A percentile compares a stretch with the other conserved stretches of the same genome.
Conservation (phyloP, 1,140 invertebrate species). For the Heliothis subflexa region DNA sequence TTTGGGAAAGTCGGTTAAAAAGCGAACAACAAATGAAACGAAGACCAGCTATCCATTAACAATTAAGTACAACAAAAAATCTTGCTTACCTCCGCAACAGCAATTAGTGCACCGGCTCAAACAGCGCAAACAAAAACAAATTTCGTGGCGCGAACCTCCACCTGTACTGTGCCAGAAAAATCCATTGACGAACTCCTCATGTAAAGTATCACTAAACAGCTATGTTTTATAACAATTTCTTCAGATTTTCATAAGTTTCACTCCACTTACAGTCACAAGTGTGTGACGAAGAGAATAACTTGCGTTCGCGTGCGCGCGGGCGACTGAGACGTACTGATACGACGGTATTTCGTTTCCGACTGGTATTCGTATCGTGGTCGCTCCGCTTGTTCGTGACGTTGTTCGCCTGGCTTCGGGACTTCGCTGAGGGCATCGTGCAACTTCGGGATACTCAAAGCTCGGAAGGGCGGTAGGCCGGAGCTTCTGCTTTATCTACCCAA, state of each 20-base stretch:
- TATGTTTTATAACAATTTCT: constrained; percentile 50
- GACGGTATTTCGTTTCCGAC: constrained; percentile 68
- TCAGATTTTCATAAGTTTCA: constrained; percentile 62
- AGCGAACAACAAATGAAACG: constrained; percentile 31
- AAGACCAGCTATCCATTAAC: constrained; percentile 33
- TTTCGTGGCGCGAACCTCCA: constrained; percentile 49
- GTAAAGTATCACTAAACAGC: constrained; percentile 53
- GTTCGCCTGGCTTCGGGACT: constrained; percentile 42
- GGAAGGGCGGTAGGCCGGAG: constrained; percentile 31
- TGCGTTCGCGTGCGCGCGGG: constrained; percentile 55
- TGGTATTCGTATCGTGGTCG: constrained; percentile 49
- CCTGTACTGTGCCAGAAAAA: constrained; percentile 46
- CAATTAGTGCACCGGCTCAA: constrained; percentile 75
- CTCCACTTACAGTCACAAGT: constrained; percentile 73
- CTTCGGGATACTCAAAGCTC: constrained; percentile 36
- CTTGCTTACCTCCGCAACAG: constrained; percentile 76
- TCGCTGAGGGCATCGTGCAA: constrained; percentile 47
- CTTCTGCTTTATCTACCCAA: constrained; percentile 36
- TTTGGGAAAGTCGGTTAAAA: too few relatives aligned
- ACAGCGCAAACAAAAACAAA: constrained; percentile 64
- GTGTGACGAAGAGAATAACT: constrained; percentile 77
- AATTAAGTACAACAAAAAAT: constrained; percentile 64
- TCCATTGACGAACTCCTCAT: constrained; percentile 44
- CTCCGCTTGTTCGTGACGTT: constrained; percentile 19
- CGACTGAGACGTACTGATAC: constrained; percentile 62